Conservation (phyloP, 2,888 invertebrate species). For the Belgica antarctica region DNA sequence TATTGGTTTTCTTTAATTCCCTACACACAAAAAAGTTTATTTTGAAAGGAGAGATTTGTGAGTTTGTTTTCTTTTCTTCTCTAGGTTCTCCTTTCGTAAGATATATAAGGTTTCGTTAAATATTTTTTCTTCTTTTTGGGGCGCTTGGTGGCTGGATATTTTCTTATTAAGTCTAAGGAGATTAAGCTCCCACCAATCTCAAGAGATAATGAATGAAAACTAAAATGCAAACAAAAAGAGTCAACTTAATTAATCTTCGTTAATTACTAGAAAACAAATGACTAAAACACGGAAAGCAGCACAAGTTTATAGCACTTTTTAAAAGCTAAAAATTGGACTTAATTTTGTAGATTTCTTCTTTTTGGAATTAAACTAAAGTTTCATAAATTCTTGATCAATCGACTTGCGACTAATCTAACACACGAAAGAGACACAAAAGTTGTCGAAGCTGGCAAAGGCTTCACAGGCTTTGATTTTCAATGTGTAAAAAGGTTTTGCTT, state of each 20-base stretch:
- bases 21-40: constrained; percentile 15
- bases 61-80: constrained; percentile 2
- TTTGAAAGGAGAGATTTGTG: constrained; percentile 13
- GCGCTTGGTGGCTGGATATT: constrained; percentile 36
- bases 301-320: constrained; percentile 38
- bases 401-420: neutral
- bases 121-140: constrained; percentile 11
- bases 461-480: constrained; percentile 34
- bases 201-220: constrained; percentile 18
- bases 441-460: constrained; percentile 40
- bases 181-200: constrained; percentile 40
- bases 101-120: neutral
- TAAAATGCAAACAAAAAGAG: neutral
- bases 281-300: constrained; percentile 41
- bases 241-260: constrained; percentile 16
- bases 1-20: constrained; percentile 22
- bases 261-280: constrained; percentile 44
- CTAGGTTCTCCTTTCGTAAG: no score
- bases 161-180: constrained; percentile 39
- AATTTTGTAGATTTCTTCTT: constrained; percentile 31
- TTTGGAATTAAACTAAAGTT: constrained; percentile 42
- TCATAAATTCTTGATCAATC: neutral
- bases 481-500: constrained; percentile 32
- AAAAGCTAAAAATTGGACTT: constrained; percentile 44
- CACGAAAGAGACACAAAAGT: constrained; percentile 42